Conservation (phyloP, 2,113 vertebrate species). For the Dissostichus mawsoni region DNA sequence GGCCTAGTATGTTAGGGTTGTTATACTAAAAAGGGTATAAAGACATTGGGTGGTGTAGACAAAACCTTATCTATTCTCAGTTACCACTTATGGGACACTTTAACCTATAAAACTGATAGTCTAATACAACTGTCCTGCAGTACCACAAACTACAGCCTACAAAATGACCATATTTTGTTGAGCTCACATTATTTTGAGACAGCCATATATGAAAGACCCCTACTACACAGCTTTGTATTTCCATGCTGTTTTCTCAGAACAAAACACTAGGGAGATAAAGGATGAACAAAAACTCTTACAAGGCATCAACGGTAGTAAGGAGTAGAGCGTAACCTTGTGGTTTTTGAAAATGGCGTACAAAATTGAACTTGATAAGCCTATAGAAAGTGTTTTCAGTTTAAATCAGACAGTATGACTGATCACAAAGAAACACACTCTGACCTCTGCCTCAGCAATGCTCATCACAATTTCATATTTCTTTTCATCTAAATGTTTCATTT, state of each 20-base stretch:
- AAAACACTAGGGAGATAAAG: background rate
- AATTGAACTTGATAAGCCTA: conserved; percentile 22
- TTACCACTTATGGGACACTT: background rate
- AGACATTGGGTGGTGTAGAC: background rate
- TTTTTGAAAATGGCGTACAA: conserved; percentile 9
- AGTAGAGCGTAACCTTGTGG: background rate
- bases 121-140: background rate
- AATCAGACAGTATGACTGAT: conserved; percentile 2
- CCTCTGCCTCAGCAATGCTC: background rate
- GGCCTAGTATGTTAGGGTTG: background rate
- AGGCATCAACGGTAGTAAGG: background rate
- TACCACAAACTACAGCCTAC: background rate
- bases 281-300: background rate
- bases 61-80: background rate
- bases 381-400: background rate
- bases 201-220: background rate
- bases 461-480: background rate
- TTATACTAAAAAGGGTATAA: background rate
- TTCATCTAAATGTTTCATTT: background rate
- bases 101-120: background rate
- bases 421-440: background rate
- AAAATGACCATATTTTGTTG: background rate
- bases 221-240: background rate
- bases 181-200: background rate
- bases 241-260: background rate